Evolutionary conservation across 2,797 vertebrate genomes (phyloP).

Genomic region (Mus caroli): DNA sequence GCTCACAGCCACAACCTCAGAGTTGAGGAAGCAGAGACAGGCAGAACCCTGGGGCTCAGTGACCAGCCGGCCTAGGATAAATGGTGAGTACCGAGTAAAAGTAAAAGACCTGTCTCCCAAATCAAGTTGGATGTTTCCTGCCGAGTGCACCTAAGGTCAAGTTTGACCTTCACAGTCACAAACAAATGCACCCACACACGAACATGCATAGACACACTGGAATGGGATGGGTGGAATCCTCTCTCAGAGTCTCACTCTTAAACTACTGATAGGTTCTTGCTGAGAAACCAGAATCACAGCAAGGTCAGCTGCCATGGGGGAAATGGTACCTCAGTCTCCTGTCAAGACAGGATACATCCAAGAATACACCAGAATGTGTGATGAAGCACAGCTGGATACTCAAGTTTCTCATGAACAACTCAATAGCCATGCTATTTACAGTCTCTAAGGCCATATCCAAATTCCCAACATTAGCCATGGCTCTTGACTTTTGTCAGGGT

Average conservation of each 20-base stretch:
- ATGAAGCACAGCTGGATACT: accelerated
- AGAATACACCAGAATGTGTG: background rate
- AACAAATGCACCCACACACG: background rate
- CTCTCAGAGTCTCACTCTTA: slow-evolving; percentile 12
- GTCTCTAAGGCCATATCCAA: background rate
- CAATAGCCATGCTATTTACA: background rate
- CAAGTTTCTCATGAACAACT: accelerated
- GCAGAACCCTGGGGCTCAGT: background rate
- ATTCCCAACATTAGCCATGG: background rate
- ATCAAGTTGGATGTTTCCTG: background rate
- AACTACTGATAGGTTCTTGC: background rate
- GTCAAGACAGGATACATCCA: background rate
- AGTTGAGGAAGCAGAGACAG: background rate
- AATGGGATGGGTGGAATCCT: background rate
- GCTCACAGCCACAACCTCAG: no score
- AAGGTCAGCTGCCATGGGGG: accelerated
- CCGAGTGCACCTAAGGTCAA: background rate
- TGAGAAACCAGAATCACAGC: background rate
- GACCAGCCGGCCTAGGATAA: no score
- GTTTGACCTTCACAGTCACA: background rate
- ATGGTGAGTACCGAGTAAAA: background rate
- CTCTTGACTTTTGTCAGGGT: background rate
- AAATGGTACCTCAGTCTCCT: background rate
- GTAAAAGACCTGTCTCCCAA: background rate
- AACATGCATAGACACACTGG: background rate